Conservation (phyloP, 2,888 invertebrate genomes). For the Thereva unica region DNA sequence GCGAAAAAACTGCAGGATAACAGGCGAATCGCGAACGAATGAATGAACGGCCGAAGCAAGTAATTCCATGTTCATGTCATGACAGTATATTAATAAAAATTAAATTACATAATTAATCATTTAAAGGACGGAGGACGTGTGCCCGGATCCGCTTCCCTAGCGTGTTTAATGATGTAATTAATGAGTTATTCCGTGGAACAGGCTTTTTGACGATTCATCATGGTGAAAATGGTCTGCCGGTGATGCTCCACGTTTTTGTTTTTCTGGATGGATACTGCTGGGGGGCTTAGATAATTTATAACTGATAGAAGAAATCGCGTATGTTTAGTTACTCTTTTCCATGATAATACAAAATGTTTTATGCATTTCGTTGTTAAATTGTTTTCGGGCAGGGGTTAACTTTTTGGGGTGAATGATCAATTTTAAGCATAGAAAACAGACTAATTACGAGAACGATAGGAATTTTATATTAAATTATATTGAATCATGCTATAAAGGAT, state of each 20-base stretch:
- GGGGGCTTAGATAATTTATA: neutral
- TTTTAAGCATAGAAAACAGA: too few species aligned
- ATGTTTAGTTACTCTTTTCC: too few species aligned
- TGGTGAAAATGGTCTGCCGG: neutral
- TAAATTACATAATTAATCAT: conserved; percentile 38
- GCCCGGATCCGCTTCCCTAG: neutral
- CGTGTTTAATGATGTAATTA: conserved; percentile 8
- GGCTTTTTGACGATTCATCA: conserved; percentile 7
- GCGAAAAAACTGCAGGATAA: neutral
- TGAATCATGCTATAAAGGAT: too few species aligned
- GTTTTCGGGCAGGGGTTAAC: too few species aligned
- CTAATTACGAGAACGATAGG: too few species aligned
- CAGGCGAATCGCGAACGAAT: neutral
- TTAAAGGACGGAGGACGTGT: neutral
- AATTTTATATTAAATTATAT: too few species aligned
- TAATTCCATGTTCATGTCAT: conserved; percentile 14
- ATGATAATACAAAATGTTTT: too few species aligned
- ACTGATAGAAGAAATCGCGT: too few species aligned
- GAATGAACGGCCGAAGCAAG: neutral
- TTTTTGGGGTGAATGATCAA: too few species aligned
- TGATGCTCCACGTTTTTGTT: neutral
- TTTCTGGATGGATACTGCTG: neutral
- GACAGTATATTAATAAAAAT: conserved; percentile 35
- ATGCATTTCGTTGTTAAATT: too few species aligned
- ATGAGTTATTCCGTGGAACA: neutral